phyloP scores from a whole-genome alignment of 2,888 invertebrate species.

The Caenorhabditis afra region DNA sequence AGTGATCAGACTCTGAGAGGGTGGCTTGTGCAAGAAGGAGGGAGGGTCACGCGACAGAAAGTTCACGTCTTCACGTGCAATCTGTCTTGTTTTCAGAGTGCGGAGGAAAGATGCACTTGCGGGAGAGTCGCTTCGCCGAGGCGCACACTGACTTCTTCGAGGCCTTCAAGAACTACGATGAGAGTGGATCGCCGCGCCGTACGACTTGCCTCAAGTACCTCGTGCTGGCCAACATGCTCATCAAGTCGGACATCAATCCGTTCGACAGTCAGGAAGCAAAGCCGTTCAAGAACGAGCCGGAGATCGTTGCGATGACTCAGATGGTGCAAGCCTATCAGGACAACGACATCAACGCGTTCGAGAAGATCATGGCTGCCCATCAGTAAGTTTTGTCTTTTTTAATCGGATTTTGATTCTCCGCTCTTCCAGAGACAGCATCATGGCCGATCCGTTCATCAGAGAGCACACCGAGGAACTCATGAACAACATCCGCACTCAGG shows the following conservation, averaged over 20 bases:
- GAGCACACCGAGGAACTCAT: conserved; percentile 91
- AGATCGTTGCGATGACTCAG: conserved; percentile 99
- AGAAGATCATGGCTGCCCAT: conserved; percentile 87
- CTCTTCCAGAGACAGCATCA: conserved; percentile 88
- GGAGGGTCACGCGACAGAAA: too few species aligned
- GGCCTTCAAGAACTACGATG: conserved; percentile 93
- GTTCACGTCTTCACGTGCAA: not conserved
- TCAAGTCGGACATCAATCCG: conserved; percentile 99
- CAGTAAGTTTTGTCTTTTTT: conserved; percentile 26
- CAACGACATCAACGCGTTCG: conserved; percentile 84
- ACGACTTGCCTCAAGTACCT: conserved; percentile 98
- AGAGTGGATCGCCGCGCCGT: conserved; percentile 95
- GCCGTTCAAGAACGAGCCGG: conserved; percentile 99
- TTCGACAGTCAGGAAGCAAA: conserved; percentile 99
- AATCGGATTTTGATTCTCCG: not conserved
- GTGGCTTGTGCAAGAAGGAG: too few species aligned
- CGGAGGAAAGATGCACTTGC: conserved; percentile 98
- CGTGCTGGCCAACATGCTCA: conserved; percentile 98
- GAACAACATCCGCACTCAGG: conserved; percentile 92
- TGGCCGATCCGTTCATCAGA: conserved; percentile 98
- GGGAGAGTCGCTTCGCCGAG: conserved; percentile 98
- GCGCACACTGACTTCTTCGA: conserved; percentile 99
- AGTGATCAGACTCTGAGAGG: too few species aligned
- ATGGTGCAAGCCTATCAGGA: conserved; percentile 85
- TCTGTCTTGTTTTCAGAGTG: conserved; percentile 86